phyloP scores from a whole-genome alignment of 2,113 vertebrate species.

The Grallaria varia region DNA sequence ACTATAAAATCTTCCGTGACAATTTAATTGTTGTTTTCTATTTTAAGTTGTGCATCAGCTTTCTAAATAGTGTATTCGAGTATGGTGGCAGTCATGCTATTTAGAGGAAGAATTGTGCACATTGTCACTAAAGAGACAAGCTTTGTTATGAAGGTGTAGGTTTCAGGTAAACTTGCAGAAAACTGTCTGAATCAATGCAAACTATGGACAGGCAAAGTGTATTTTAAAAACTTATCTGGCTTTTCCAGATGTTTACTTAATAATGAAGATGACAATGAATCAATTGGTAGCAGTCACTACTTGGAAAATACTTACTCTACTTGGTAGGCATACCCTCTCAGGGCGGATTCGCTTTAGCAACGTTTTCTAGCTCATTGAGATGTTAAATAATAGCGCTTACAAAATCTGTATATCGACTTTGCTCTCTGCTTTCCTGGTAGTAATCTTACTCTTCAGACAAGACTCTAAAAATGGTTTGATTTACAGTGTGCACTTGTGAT shows the following conservation, averaged over 20 bases:
- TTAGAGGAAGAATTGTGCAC: background rate
- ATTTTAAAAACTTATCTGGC: background rate
- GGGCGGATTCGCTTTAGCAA: background rate
- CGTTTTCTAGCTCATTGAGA: background rate
- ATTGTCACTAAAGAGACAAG: background rate
- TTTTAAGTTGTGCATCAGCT: background rate
- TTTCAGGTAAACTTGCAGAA: background rate
- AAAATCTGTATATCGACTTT: background rate
- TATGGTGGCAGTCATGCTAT: background rate
- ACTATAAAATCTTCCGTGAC: background rate
- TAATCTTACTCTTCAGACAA: background rate
- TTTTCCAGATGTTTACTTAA: background rate
- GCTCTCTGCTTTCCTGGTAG: background rate
- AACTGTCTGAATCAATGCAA: background rate
- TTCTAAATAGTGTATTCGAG: background rate
- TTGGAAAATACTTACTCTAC: background rate
- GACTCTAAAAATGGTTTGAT: background rate
- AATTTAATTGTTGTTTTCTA: background rate
- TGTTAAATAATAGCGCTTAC: background rate
- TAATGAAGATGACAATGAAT: background rate
- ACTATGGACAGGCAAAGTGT: background rate
- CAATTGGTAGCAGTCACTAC: background rate
- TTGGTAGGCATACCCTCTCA: background rate
- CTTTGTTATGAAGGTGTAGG: background rate
- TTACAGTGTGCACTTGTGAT: background rate